Base-by-base conservation (phyloP, 2,888 invertebrate species). In the Dryomyza anilis region DNA sequence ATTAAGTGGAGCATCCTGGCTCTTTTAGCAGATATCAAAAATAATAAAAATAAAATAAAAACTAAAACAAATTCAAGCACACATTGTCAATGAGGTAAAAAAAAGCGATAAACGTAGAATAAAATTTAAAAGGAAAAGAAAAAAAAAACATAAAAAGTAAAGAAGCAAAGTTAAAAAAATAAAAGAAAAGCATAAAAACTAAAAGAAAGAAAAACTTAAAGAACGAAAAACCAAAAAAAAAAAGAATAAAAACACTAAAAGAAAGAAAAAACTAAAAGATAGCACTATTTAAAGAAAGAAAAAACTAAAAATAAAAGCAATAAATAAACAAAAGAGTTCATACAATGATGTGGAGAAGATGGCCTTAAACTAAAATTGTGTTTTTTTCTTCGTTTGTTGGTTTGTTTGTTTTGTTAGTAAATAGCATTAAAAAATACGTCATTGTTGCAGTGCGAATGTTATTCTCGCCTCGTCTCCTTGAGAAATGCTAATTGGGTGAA, bases 331-430 rank as follows among this genome's bases (percentile, higher is more conserved):
- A 53, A 48, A 23, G 45, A 55, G 25, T 27, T 61, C 39, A 29
- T 66, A 62, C 62, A 62, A 65, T 62, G 45, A 61, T 66, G 39
- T n/a, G n/a, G n/a, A n/a, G n/a, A n/a, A n/a, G n/a, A n/a, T n/a
- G n/a, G n/a, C 25, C 62, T 57, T 65, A 57, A 62, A 55, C 8
- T 50, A 55, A 56, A 64, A 56, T 12, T 57, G 23, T 61, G 48
- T 50, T n/a, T 23, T 60, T n/a, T n/a, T n/a, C n/a, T n/a, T n/a
- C n/a, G n/a, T n/a, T n/a, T n/a, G n/a, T n/a, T n/a, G n/a, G n/a
- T n/a, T n/a, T n/a, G n/a, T n/a, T n/a, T n/a, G n/a, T n/a, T n/a
- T n/a, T n/a, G n/a, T n/a, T n/a, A n/a, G n/a, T n/a, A n/a, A n/a
- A n/a, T n/a, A n/a, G n/a, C 56, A 36, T 61, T 53, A 52, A 62